Percentiles rank a stretch among this genome's conserved stretches.
Conservation (phyloP, 2,888 invertebrate species). For the Stenodera caucasica region DNA sequence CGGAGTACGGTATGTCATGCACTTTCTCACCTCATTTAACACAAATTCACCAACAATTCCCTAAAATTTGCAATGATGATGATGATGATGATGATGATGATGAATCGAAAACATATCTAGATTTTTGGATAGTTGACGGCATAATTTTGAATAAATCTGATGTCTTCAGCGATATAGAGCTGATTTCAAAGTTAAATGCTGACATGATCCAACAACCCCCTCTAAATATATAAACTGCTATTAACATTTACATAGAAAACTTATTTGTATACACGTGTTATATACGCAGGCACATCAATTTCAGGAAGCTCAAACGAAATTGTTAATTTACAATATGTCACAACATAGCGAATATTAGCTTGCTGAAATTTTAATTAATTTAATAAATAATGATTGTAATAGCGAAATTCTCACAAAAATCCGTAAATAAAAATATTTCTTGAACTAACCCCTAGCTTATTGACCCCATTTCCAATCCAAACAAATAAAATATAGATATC, state of each 20-base stretch:
- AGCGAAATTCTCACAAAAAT: too few relatives aligned
- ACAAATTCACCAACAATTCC: not conserved
- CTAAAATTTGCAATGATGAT: not conserved
- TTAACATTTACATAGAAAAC: too few relatives aligned
- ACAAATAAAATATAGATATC: too few relatives aligned
- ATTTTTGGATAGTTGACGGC: not conserved
- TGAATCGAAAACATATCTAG: slow-evolving; percentile 4
- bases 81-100: not conserved
- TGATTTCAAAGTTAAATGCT: too few relatives aligned
- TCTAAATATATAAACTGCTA: too few relatives aligned
- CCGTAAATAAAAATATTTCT: too few relatives aligned
- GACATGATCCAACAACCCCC: not conserved
- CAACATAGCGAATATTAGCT: not conserved
- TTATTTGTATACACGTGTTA: too few relatives aligned
- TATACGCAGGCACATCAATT: not conserved
- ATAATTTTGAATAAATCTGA: not conserved
- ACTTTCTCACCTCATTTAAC: slow-evolving; percentile 47
- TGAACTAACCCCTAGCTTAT: too few relatives aligned
- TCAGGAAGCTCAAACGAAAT: not conserved
- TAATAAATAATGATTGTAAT: not conserved
- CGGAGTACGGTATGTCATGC: slow-evolving; percentile 62
- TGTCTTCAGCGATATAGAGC: not conserved
- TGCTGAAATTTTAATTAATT: not conserved
- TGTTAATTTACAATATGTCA: not conserved
- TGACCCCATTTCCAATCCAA: too few relatives aligned